phyloP scores from a whole-genome alignment of 2,888 invertebrate genomes.

The Cerastoderma edule region DNA sequence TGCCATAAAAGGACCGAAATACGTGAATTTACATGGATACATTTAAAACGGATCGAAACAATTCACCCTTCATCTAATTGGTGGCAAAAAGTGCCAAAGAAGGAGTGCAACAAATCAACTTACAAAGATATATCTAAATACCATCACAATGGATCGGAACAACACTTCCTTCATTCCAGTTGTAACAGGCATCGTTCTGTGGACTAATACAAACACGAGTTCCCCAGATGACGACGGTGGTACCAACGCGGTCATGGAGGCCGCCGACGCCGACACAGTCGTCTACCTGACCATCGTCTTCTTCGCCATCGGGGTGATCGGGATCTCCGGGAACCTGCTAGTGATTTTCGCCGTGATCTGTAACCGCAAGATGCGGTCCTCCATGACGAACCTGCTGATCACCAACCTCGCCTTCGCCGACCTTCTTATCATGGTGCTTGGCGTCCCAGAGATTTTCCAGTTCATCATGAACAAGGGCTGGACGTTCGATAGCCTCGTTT shows the following conservation, averaged over 20 bases:
- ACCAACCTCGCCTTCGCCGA: constrained; percentile 83
- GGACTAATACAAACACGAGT: constrained; percentile 11
- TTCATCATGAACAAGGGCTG: constrained; percentile 79
- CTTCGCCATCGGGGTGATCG: constrained; percentile 79
- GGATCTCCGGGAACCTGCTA: constrained; percentile 81
- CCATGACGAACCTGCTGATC: constrained; percentile 82
- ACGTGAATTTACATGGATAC: too few relatives aligned
- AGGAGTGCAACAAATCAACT: too few relatives aligned
- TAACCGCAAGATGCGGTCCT: constrained; percentile 82
- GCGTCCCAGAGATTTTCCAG: constrained; percentile 82
- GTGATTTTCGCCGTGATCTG: constrained; percentile 82
- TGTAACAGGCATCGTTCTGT: constrained; percentile 32
- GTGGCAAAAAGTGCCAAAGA: too few relatives aligned
- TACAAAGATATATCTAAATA: too few relatives aligned
- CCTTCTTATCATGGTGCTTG: constrained; percentile 81
- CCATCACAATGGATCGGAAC: constrained; percentile 32
- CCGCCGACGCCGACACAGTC: constrained; percentile 42
- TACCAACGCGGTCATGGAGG: constrained; percentile 21
- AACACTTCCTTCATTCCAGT: constrained; percentile 29
- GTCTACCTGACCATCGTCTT: constrained; percentile 66
- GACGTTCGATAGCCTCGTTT: constrained; percentile 56
- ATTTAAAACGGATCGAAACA: too few relatives aligned
- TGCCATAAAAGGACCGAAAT: too few relatives aligned
- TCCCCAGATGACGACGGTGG: background rate
- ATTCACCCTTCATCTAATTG: too few relatives aligned